Evolutionary conservation across 2,113 vertebrate genomes (phyloP).

Genomic region (Mionectes macconnelli): DNA sequence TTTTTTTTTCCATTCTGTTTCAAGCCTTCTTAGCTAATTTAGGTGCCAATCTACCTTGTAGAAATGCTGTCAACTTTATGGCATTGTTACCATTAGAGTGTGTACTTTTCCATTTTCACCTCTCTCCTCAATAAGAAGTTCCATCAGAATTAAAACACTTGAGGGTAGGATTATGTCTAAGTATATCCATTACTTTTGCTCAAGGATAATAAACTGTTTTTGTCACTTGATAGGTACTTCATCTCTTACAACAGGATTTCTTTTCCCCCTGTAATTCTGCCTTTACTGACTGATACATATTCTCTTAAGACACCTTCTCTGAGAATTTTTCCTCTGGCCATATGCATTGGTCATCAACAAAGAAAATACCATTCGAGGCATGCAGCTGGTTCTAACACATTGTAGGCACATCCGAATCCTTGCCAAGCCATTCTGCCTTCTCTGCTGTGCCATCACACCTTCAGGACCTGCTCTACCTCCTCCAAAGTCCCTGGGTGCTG

Average conservation of each 20-base stretch:
- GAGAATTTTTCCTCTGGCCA: background rate
- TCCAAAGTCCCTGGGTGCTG: background rate
- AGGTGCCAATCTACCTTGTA: background rate
- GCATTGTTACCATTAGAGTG: slow-evolving; percentile 26
- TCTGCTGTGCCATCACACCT: background rate
- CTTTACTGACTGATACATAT: slow-evolving; percentile 26
- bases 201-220: slow-evolving; percentile 51
- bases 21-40: background rate
- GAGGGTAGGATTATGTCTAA: slow-evolving; percentile 61
- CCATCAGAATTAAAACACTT: slow-evolving; percentile 49
- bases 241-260: slow-evolving; percentile 25
- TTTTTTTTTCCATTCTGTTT: background rate
- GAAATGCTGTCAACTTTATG: slow-evolving; percentile 30
- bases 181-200: slow-evolving; percentile 55
- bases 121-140: slow-evolving; percentile 48
- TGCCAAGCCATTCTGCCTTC: background rate
- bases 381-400: background rate
- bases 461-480: background rate
- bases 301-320: background rate
- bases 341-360: background rate
- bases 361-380: background rate
- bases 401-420: background rate
- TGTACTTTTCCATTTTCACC: slow-evolving; percentile 34
- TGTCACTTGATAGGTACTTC: slow-evolving; percentile 57
- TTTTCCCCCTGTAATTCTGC: background rate